A percentile compares a stretch with the other conserved stretches of the same genome.
phyloP scores from a whole-genome alignment of 2,797 vertebrate genomes.

The Microtus californicus region DNA sequence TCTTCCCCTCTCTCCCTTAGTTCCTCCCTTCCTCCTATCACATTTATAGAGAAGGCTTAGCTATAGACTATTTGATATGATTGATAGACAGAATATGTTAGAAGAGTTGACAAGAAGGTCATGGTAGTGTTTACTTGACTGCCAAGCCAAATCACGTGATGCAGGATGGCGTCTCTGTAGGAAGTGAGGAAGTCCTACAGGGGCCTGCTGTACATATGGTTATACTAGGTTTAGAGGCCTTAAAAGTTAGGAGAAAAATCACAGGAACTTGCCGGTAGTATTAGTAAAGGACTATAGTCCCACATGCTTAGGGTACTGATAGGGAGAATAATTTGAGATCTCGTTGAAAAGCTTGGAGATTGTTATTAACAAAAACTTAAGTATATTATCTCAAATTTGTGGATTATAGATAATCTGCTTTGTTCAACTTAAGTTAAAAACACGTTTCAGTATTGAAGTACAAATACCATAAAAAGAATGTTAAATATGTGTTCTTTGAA shows the following conservation, averaged over 20 bases:
- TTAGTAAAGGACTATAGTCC: too few species aligned
- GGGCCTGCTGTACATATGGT: neutral
- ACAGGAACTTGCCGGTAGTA: neutral
- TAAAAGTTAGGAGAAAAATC: neutral
- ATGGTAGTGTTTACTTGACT: neutral
- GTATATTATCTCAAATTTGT: neutral
- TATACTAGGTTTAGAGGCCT: neutral
- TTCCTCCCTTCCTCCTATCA: neutral
- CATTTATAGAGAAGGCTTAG: neutral
- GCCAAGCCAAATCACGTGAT: neutral
- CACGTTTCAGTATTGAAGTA: neutral
- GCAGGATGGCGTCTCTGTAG: neutral
- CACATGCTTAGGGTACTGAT: too few species aligned
- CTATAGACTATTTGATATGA: too few species aligned
- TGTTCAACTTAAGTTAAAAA: neutral
- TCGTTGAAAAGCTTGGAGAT: neutral
- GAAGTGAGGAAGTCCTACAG: too few species aligned
- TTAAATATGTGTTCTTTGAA: neutral
- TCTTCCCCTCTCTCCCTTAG: rapidly evolving
- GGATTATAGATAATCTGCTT: neutral
- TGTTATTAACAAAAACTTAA: neutral
- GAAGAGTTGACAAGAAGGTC: neutral
- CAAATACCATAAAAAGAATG: neutral
- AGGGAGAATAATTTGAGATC: neutral
- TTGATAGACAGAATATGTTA: neutral